phyloP scores from a whole-genome alignment of 1,140 invertebrate species.

The Argopecten irradians region DNA sequence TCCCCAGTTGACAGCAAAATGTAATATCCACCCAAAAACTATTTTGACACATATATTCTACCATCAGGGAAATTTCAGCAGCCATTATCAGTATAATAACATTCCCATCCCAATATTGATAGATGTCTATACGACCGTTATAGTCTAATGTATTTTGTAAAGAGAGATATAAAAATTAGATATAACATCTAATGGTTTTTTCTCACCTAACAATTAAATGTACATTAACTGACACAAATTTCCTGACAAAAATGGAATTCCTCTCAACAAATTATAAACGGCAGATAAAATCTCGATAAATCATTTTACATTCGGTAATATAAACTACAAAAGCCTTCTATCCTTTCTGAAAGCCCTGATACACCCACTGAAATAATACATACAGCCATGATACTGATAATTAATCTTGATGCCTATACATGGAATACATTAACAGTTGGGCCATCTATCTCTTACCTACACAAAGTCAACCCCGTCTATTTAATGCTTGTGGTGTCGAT shows the following conservation, averaged over 20 bases:
- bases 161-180: background rate
- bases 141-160: background rate
- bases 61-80: too few species aligned
- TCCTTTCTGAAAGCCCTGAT: background rate
- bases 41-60: too few species aligned
- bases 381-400: background rate
- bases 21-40: too few species aligned
- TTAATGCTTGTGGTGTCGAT: background rate
- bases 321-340: background rate
- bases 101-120: background rate
- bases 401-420: background rate
- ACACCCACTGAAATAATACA: background rate
- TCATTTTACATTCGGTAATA: background rate
- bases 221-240: background rate
- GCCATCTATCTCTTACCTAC: background rate
- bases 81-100: background rate
- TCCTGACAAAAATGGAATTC: background rate
- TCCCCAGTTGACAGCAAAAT: too few species aligned
- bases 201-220: slow-evolving; percentile 11
- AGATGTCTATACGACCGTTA: background rate
- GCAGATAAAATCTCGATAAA: background rate
- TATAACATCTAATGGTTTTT: background rate
- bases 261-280: slow-evolving; percentile 13
- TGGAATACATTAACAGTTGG: background rate
- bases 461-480: background rate